These are phyloP conservation scores for Drosophila nr. medialis DNA, from an alignment of 2,888 invertebrate species.

Conservation along the genomic window DNA sequence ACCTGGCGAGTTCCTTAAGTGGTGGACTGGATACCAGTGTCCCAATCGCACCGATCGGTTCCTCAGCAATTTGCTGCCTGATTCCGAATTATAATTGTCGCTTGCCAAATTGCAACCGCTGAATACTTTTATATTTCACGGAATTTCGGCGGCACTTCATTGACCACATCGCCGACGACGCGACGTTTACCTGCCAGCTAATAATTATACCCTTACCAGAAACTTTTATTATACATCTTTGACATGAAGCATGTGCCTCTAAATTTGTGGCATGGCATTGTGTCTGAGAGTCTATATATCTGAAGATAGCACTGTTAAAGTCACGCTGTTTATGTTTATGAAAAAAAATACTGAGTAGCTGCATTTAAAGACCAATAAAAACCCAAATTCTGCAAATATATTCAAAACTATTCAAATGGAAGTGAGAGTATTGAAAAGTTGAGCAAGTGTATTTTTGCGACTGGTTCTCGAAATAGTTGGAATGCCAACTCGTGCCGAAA, in stretches of 20 bases:
- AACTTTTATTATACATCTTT: slow-evolving; percentile 8
- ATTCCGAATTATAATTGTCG: slow-evolving; percentile 65
- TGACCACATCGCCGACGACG: slow-evolving; percentile 55
- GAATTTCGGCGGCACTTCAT: slow-evolving; percentile 71
- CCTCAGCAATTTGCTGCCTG: slow-evolving; percentile 7
- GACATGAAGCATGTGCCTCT: slow-evolving; percentile 3
- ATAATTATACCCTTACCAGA: slow-evolving; percentile 51
- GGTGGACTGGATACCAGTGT: slow-evolving; percentile 62
- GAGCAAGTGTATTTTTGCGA: slow-evolving; percentile 37
- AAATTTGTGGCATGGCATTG: slow-evolving; percentile 3
- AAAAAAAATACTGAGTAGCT: background rate
- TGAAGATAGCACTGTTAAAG: background rate
- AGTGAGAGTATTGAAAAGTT: slow-evolving; percentile 19
- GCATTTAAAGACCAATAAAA: background rate
- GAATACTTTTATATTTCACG: slow-evolving; percentile 57
- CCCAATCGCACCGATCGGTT: slow-evolving; percentile 25
- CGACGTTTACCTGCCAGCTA: slow-evolving; percentile 10
- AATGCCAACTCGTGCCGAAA: slow-evolving; percentile 65
- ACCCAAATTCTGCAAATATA: background rate
- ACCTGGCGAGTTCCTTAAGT: slow-evolving; percentile 40
- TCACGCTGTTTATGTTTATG: too few species aligned
- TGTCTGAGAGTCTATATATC: background rate
- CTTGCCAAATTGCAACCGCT: slow-evolving; percentile 59
- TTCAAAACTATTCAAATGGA: background rate
- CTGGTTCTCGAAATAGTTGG: slow-evolving; percentile 55